Evolutionary conservation across 1,140 invertebrate genomes (phyloP), one percentile per base, ranked within the genome.

Genomic region (Trachelipus rathkii): DNA sequence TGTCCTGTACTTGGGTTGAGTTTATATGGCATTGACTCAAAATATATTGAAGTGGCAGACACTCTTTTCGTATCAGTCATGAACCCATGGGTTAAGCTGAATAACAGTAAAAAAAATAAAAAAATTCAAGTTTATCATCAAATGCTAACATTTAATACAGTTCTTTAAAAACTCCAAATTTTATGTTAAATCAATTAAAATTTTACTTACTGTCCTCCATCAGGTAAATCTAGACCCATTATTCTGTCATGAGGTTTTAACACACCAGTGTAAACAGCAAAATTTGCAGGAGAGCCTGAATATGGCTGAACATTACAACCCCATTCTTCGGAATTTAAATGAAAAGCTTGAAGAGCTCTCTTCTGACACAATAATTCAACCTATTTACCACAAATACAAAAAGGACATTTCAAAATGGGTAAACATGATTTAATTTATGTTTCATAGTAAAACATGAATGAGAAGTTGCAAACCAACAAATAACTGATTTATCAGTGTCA

Each of bases 291-390:
- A 19, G 88, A 89, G 6, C 90, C 90, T 50, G 89, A 90, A 73
- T 89, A 86, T 5, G 89, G 87, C 83, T 91, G 90, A 5, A 91
- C 90, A 84, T 91, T 92, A 15, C 89, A 89, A 69, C 89, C 90
- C 90, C 90, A 91, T 77, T 89, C 84, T n/a, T 87, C 85, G 3
- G 86, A 84, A 78, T 88, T 85, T 11, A 90, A 83, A n/a, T 84
- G 80, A 83, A 87, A 91, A 5, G 88, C 86, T 82, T 88, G 84
- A 71, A 91, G 82, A 11, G 90, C 90, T 78, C 90, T 82, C 70
- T 89, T 86, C 81, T 90, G 88, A 79, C 89, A 89, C 5, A 91
- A 82, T 3, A 84, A 43, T 82, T 91, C 90, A 67, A 91, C 85
- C 77, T 81, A 76, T 21, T 73, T 74, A 24, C 60, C 43, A 70